Conservation (phyloP, 2,888 invertebrate species). For the Dione vanillae region DNA sequence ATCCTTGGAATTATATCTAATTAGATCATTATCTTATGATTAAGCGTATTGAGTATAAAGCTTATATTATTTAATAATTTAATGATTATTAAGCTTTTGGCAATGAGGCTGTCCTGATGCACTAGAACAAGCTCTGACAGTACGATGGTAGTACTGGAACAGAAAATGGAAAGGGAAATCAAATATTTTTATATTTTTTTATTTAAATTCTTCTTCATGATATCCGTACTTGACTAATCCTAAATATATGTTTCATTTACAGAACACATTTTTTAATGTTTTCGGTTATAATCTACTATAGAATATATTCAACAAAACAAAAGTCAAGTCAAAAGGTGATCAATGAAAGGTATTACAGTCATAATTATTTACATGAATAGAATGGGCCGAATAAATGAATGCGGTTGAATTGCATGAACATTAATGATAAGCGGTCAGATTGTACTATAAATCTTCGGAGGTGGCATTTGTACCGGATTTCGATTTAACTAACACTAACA, state of each 20-base stretch:
- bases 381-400: slow-evolving; percentile 14
- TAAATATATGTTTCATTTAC: too few relatives aligned
- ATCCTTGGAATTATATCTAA: background rate
- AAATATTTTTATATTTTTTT: too few relatives aligned
- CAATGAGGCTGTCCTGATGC: too few relatives aligned
- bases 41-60: background rate
- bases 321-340: too few relatives aligned
- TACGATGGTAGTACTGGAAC: too few relatives aligned
- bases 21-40: slow-evolving; percentile 1
- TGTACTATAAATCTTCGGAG: slow-evolving; percentile 40
- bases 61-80: background rate
- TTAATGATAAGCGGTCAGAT: slow-evolving; percentile 39
- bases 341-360: background rate
- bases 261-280: too few relatives aligned
- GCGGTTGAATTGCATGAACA: slow-evolving; percentile 28
- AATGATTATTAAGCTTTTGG: background rate
- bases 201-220: too few relatives aligned
- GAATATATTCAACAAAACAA: too few relatives aligned
- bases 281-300: too few relatives aligned
- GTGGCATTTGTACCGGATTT: slow-evolving; percentile 9
- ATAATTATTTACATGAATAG: slow-evolving; percentile 21
- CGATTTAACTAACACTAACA: slow-evolving; percentile 21
- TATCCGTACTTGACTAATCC: too few relatives aligned
- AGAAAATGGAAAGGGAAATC: too few relatives aligned
- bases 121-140: too few relatives aligned